phyloP scores from a whole-genome alignment of 2,888 invertebrate genomes.

The Mamestra brassicae region DNA sequence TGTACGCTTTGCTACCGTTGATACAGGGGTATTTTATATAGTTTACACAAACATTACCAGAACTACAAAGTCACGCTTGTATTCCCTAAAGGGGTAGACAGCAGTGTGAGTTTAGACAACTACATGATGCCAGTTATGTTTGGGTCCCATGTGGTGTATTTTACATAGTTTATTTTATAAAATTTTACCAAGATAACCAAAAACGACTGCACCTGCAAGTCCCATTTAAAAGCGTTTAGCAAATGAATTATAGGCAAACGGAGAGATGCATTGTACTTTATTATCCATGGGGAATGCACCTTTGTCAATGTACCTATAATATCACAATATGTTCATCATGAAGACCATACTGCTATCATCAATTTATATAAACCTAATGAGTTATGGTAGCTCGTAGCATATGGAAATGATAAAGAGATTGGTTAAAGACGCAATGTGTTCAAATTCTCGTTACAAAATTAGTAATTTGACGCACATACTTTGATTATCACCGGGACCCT shows the following conservation, averaged over 20 bases:
- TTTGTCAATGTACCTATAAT: too few relatives aligned
- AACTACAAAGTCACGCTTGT: neutral
- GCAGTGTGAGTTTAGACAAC: neutral
- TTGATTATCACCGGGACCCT: conserved; percentile 21
- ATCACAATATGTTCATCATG: too few relatives aligned
- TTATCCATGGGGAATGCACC: neutral
- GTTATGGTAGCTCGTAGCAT: neutral
- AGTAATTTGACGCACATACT: neutral
- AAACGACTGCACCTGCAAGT: neutral
- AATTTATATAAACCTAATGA: neutral
- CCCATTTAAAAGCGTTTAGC: conserved; percentile 29
- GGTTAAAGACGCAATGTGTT: neutral
- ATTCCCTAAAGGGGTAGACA: neutral
- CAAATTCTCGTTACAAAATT: conserved; percentile 6
- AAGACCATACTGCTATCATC: conserved; percentile 24
- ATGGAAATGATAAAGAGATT: conserved; percentile 11
- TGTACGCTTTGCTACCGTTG: neutral
- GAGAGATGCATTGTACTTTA: conserved; percentile 5
- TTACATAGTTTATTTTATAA: neutral
- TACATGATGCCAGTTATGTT: neutral
- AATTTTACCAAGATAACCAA: neutral
- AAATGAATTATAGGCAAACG: conserved; percentile 12
- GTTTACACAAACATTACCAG: conserved; percentile 2
- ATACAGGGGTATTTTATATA: neutral
- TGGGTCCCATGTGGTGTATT: neutral